A percentile compares a stretch with the other conserved stretches of the same genome.
These are phyloP conservation scores for Drosophila yakuba DNA, from an alignment of 1,140 invertebrate species.

Conservation along the genomic window DNA sequence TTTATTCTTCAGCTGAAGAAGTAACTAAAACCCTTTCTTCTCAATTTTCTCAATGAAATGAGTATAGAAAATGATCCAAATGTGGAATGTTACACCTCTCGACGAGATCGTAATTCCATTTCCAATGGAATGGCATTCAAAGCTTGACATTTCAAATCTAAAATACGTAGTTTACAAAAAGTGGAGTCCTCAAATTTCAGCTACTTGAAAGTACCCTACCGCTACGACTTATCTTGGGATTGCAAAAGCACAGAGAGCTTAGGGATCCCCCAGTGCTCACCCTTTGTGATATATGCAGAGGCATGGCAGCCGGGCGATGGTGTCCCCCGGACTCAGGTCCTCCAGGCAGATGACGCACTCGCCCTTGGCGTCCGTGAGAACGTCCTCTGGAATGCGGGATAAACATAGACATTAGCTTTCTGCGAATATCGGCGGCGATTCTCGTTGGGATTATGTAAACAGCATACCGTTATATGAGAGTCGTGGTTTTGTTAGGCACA, in stretches of 20 bases:
- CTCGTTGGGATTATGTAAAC: neutral
- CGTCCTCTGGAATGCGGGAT: slow-evolving; percentile 91
- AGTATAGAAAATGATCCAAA: too few species aligned
- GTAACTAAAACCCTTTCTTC: too few species aligned
- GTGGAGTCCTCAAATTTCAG: too few species aligned
- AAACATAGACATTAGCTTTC: neutral
- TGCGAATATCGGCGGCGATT: too few species aligned
- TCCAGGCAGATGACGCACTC: slow-evolving; percentile 99
- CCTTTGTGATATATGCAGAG: slow-evolving; percentile 99
- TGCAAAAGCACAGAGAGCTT: neutral
- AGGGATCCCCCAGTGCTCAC: slow-evolving; percentile 86
- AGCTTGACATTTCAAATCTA: too few species aligned
- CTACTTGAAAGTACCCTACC: too few species aligned
- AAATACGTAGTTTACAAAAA: too few species aligned
- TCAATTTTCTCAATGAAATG: too few species aligned
- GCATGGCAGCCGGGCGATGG: slow-evolving; percentile 98
- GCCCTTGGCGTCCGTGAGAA: slow-evolving; percentile 96
- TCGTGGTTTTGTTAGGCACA: slow-evolving; percentile 99
- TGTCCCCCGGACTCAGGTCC: slow-evolving; percentile 96
- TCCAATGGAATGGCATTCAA: too few species aligned
- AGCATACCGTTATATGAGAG: slow-evolving; percentile 97
- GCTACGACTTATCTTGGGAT: neutral
- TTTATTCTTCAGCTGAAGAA: too few species aligned
- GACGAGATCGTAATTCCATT: too few species aligned
- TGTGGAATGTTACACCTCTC: too few species aligned